These are phyloP conservation scores for Darevskia mixta DNA, from an alignment of 2,797 vertebrate genomes.

Conservation along the genomic window DNA sequence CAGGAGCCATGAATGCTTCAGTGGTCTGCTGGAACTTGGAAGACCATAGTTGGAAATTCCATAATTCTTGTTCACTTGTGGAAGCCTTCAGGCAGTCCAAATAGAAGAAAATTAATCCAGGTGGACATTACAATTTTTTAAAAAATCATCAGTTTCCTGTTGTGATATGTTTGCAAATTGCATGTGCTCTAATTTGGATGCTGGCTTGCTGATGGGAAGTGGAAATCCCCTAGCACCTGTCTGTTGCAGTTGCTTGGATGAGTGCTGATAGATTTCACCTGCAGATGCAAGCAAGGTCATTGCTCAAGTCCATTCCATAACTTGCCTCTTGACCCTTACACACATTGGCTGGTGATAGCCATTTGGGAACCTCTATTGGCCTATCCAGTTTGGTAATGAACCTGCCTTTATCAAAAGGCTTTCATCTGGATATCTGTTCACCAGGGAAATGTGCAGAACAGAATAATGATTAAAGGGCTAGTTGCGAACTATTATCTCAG, in stretches of 20 bases:
- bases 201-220: neutral
- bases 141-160: neutral
- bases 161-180: neutral
- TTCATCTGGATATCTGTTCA: neutral
- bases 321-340: no score
- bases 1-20: neutral
- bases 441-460: neutral
- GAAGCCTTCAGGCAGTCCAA: neutral
- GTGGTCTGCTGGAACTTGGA: neutral
- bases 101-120: neutral
- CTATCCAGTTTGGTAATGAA: no score
- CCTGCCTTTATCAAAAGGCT: no score
- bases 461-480: neutral
- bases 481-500: neutral
- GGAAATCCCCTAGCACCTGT: neutral
- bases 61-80: neutral
- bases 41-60: neutral
- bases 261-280: neutral
- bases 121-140: neutral
- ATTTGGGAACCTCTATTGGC: no score
- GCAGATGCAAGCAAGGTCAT: neutral
- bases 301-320: no score
- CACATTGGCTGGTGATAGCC: no score
- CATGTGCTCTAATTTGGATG: neutral
- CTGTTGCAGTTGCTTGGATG: neutral